Evolutionary conservation across 2,113 vertebrate genomes (phyloP).

Genomic region (Zosterops pallidus): DNA sequence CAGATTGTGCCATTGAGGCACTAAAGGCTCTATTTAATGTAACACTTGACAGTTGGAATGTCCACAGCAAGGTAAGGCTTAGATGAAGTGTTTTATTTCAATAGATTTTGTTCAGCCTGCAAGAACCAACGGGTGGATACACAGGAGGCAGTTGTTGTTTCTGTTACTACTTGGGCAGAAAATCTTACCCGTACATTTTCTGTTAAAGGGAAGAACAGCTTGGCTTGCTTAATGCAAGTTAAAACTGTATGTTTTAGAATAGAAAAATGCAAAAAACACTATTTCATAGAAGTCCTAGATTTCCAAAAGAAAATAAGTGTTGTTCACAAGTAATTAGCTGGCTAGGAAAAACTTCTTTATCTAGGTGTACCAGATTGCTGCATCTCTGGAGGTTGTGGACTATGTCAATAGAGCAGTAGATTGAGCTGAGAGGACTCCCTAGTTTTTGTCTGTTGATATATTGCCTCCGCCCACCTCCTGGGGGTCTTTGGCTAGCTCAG

Average conservation of each 20-base stretch:
- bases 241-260: not conserved
- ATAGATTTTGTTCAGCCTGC: not conserved
- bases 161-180: not conserved
- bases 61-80: slow-evolving; percentile 86
- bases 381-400: not conserved
- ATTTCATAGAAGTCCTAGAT: not conserved
- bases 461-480: too few relatives aligned
- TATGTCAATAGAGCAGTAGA: not conserved
- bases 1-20: slow-evolving; percentile 90
- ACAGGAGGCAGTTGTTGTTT: not conserved
- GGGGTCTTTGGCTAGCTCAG: too few relatives aligned
- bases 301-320: not conserved
- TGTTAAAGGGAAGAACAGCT: not conserved
- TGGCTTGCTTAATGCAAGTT: not conserved
- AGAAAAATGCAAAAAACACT: not conserved
- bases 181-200: not conserved
- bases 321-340: not conserved
- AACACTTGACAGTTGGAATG: slow-evolving; percentile 86
- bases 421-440: not conserved
- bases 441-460: not conserved
- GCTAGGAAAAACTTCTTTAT: not conserved
- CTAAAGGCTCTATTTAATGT: slow-evolving; percentile 97
- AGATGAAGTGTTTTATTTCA: not conserved
- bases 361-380: not conserved
- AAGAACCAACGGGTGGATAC: not conserved